Evolutionary conservation across 2,113 vertebrate species (phyloP).

Genomic region (Salminus brasiliensis): DNA sequence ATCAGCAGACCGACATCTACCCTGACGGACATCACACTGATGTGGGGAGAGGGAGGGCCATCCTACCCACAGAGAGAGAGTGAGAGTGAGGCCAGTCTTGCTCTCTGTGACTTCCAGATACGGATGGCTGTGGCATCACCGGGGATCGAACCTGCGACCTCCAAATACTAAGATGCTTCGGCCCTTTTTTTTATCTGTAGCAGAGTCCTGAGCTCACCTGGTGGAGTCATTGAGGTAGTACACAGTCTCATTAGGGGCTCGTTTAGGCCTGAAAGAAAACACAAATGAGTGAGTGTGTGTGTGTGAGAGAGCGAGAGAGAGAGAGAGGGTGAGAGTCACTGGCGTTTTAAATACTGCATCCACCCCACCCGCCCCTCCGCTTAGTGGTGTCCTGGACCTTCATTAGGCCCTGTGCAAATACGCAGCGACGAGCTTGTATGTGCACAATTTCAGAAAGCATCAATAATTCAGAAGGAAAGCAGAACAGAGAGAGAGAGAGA

Average conservation of each 20-base stretch:
- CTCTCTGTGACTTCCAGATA: no score
- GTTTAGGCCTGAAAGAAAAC: slow-evolving; percentile 21
- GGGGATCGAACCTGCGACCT: no score
- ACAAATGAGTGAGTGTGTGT: background rate
- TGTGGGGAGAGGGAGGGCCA: no score
- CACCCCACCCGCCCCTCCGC: background rate
- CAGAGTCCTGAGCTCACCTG: slow-evolving; percentile 14
- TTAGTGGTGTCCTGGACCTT: slow-evolving; percentile 36
- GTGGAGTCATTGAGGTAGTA: slow-evolving; percentile 20
- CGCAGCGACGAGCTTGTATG: slow-evolving; percentile 61
- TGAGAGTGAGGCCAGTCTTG: no score
- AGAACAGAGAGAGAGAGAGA: slow-evolving; percentile 41
- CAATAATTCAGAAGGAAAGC: slow-evolving; percentile 75
- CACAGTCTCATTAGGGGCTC: slow-evolving; percentile 25
- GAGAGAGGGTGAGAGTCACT: background rate
- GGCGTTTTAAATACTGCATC: background rate
- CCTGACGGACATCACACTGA: no score
- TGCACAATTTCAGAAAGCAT: slow-evolving; percentile 67
- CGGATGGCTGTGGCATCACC: no score
- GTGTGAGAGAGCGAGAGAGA: background rate
- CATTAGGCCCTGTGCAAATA: slow-evolving; percentile 62
- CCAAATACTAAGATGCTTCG: no score
- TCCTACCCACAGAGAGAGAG: no score
- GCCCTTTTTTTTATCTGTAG: background rate
- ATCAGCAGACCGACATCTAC: no score